Evolutionary conservation across 2,888 invertebrate species (phyloP).

Genomic region (Callimorpha dominula): DNA sequence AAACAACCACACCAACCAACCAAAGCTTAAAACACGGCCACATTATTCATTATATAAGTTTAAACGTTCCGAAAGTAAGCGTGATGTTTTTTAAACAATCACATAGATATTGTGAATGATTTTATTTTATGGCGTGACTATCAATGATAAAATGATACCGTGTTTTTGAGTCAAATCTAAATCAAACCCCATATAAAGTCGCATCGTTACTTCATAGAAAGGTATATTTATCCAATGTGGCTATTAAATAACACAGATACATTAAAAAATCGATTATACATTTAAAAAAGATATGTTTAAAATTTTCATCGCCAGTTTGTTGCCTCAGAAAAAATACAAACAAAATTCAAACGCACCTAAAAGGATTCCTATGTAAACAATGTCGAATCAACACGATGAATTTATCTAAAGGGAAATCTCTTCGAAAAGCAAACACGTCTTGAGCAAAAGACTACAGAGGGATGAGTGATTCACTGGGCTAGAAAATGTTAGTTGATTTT

Average conservation of each 20-base stretch:
- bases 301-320: slow-evolving; percentile 34
- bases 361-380: slow-evolving; percentile 79
- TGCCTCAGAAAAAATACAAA: slow-evolving; percentile 56
- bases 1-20: no score
- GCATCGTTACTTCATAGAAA: neutral
- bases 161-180: neutral
- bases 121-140: neutral
- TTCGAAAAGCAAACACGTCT: slow-evolving; percentile 78
- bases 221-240: neutral
- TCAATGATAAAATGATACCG: neutral
- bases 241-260: no score
- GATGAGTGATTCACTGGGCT: slow-evolving; percentile 79
- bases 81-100: neutral
- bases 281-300: slow-evolving; percentile 23
- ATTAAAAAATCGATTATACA: neutral
- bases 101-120: neutral
- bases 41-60: no score
- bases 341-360: slow-evolving; percentile 68
- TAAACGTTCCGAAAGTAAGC: no score
- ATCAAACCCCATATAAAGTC: neutral
- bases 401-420: slow-evolving; percentile 80
- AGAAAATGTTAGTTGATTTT: slow-evolving; percentile 86
- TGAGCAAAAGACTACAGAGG: slow-evolving; percentile 75
- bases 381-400: slow-evolving; percentile 79
- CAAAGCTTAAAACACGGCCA: neutral